A percentile compares a stretch with the other conserved stretches of the same genome.
phyloP scores from a whole-genome alignment of 2,888 invertebrate species.

The Andricus quercusramuli region DNA sequence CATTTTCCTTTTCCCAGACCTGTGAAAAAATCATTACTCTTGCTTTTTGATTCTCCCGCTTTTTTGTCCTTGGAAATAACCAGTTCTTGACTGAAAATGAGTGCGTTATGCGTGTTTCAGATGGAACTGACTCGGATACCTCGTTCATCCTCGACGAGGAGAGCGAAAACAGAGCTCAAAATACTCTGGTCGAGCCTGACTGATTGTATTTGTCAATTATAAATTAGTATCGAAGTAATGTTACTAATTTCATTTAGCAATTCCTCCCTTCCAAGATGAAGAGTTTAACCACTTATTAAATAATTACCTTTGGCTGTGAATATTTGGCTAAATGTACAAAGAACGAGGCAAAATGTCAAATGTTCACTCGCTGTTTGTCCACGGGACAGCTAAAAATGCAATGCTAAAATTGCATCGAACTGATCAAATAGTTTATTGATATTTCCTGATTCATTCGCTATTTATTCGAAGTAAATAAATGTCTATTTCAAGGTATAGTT shows the following conservation, averaged over 20 bases:
- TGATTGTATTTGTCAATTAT: slow-evolving; percentile 45
- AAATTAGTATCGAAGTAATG: slow-evolving; percentile 14
- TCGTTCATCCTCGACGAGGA: slow-evolving; percentile 65
- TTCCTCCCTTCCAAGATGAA: neutral
- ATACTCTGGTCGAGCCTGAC: slow-evolving; percentile 58
- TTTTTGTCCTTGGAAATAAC: neutral
- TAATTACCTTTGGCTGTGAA: neutral
- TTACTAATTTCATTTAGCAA: slow-evolving; percentile 2
- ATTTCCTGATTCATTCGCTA: neutral
- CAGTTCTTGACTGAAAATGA: neutral
- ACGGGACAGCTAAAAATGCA: neutral
- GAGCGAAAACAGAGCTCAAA: slow-evolving; percentile 57
- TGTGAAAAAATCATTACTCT: neutral
- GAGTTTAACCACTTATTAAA: neutral
- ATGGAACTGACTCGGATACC: slow-evolving; percentile 63
- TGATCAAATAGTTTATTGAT: neutral
- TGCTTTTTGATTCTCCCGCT: neutral
- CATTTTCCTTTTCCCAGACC: neutral
- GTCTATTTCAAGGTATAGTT: neutral
- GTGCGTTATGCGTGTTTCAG: slow-evolving; percentile 64
- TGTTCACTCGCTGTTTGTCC: slow-evolving; percentile 7
- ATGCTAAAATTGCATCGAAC: slow-evolving; percentile 2
- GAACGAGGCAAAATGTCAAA: neutral
- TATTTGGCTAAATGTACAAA: neutral
- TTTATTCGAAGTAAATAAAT: neutral